Evolutionary conservation across 2,797 vertebrate species (phyloP).

Genomic region (Chelon labrosus): DNA sequence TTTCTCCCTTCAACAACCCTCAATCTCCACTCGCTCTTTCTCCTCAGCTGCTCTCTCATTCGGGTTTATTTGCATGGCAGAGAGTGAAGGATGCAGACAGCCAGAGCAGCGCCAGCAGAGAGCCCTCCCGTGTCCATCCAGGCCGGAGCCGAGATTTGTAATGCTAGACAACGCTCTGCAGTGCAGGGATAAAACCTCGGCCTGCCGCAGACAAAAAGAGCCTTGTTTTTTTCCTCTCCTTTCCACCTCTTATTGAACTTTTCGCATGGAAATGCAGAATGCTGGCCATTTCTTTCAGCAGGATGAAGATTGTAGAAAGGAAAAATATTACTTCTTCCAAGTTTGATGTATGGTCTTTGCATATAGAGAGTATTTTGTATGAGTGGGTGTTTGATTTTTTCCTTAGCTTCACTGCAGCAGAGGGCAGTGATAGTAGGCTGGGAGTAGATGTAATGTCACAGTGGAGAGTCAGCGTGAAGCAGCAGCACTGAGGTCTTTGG

Average conservation of each 20-base stretch:
- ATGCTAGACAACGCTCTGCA: slow-evolving; percentile 82
- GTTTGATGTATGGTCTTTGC: slow-evolving; percentile 42
- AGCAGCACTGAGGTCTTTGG: slow-evolving; percentile 45
- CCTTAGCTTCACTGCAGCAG: slow-evolving; percentile 31
- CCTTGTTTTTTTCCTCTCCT: slow-evolving; percentile 63
- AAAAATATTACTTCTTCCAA: slow-evolving; percentile 19
- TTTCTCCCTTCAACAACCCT: slow-evolving; percentile 33
- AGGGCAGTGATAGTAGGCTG: slow-evolving; percentile 28
- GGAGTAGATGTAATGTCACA: slow-evolving; percentile 22
- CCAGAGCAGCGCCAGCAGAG: slow-evolving; percentile 68
- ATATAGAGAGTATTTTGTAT: slow-evolving; percentile 33
- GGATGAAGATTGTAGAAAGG: slow-evolving; percentile 34
- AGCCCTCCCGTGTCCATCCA: slow-evolving; percentile 77
- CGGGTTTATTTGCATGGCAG: slow-evolving; percentile 75
- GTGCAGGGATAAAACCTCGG: slow-evolving; percentile 68
- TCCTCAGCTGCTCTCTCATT: slow-evolving; percentile 62
- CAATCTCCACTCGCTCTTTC: slow-evolving; percentile 41
- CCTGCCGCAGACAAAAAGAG: slow-evolving; percentile 74
- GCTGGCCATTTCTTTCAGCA: slow-evolving; percentile 47
- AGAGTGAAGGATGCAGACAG: slow-evolving; percentile 73
- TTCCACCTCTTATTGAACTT: slow-evolving; percentile 58
- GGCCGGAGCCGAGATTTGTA: slow-evolving; percentile 80
- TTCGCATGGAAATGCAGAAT: slow-evolving; percentile 58
- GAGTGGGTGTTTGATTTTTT: slow-evolving; percentile 24
- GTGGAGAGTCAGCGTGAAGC: slow-evolving; percentile 34